Evolutionary conservation across 2,888 invertebrate species (phyloP).

Genomic region (Cyaniris semiargus): DNA sequence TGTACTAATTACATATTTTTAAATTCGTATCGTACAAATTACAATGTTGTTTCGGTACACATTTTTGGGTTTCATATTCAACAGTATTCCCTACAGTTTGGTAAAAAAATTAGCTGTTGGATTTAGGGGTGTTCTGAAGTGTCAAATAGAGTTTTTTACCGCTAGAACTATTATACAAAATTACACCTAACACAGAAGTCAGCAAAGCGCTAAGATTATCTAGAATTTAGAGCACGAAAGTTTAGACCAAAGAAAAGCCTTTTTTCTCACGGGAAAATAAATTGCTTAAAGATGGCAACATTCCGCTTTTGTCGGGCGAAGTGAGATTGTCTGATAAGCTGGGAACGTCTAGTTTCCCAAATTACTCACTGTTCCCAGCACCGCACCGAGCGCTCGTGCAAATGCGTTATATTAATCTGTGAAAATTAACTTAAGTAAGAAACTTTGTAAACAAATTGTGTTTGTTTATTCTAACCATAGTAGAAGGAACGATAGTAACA

Average conservation of each 20-base stretch:
- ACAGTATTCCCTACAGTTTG: background rate
- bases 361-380: slow-evolving; percentile 19
- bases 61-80: background rate
- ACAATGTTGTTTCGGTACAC: background rate
- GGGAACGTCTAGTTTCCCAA: slow-evolving; percentile 16
- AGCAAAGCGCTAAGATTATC: background rate
- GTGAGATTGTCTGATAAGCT: slow-evolving; percentile 27
- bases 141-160: background rate
- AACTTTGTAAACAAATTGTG: slow-evolving; percentile 23
- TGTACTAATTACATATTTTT: slow-evolving; percentile 34
- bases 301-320: slow-evolving; percentile 12
- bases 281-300: slow-evolving; percentile 22
- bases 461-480: background rate
- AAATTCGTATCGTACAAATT: slow-evolving; percentile 15
- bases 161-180: background rate
- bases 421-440: slow-evolving; percentile 17
- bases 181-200: background rate
- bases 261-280: slow-evolving; percentile 19
- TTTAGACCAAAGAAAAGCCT: slow-evolving; percentile 15
- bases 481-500: background rate
- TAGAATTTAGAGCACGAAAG: slow-evolving; percentile 13
- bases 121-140: background rate
- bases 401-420: slow-evolving; percentile 22
- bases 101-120: background rate
- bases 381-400: slow-evolving; percentile 18